Evolutionary conservation across 2,113 vertebrate species (phyloP).

Genomic region (Manacus vitellinus): DNA sequence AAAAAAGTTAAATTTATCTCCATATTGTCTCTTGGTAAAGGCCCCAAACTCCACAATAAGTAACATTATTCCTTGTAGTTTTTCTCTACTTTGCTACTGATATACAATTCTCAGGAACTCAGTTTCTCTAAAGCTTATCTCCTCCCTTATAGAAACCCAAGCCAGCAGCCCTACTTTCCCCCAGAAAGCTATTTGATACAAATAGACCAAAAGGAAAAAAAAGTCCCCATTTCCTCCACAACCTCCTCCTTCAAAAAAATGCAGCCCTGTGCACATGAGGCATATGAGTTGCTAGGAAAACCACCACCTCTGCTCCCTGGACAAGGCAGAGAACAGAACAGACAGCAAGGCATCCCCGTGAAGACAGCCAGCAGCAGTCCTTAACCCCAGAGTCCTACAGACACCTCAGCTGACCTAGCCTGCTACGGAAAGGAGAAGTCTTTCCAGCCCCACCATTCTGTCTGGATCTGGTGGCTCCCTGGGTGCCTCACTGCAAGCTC

Average conservation of each 20-base stretch:
- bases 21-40: background rate
- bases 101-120: background rate
- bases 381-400: background rate
- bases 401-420: background rate
- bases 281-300: background rate
- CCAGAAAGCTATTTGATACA: background rate
- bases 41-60: background rate
- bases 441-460: background rate
- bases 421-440: background rate
- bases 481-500: background rate
- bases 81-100: background rate
- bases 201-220: background rate
- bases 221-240: background rate
- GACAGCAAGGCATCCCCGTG: background rate
- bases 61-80: background rate
- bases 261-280: background rate
- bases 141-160: constrained; percentile 8
- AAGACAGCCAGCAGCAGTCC: background rate
- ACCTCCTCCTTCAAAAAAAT: background rate
- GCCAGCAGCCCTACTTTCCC: background rate
- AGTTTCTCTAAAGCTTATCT: background rate
- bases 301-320: background rate
- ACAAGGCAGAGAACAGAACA: background rate
- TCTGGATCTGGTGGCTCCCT: background rate
- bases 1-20: background rate